Conservation (phyloP, 2,888 invertebrate genomes). For the Platerodrilus igneus region DNA sequence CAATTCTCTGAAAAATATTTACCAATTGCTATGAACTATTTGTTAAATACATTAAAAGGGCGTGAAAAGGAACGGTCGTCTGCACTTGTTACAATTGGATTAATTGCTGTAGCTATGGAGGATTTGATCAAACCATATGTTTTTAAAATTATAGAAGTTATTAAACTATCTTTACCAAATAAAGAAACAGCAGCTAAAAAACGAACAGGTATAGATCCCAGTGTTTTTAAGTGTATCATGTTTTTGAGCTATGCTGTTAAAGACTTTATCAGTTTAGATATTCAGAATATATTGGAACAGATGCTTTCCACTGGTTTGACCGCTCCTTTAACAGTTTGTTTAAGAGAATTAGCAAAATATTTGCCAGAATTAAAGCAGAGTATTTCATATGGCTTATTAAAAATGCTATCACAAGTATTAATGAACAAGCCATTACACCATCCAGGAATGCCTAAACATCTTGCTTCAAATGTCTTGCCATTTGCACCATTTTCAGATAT, state of each 20-base stretch:
- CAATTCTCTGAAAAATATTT: conserved; percentile 74
- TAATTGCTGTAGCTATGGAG: conserved; percentile 85
- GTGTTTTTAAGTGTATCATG: conserved; percentile 91
- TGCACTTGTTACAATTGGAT: conserved; percentile 86
- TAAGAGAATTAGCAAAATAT: conserved; percentile 83
- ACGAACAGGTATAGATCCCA: conserved; percentile 70
- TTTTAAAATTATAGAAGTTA: conserved; percentile 74
- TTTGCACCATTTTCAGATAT: conserved; percentile 53
- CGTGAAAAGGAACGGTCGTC: conserved; percentile 81
- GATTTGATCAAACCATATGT: conserved; percentile 75
- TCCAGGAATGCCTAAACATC: conserved; percentile 70
- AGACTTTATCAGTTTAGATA: conserved; percentile 69
- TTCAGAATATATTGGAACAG: conserved; percentile 79
- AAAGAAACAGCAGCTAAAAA: conserved; percentile 75
- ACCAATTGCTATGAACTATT: conserved; percentile 68
- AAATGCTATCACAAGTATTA: conserved; percentile 85
- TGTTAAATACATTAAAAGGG: conserved; percentile 70
- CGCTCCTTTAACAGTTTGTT: conserved; percentile 82
- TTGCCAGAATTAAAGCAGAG: conserved; percentile 83
- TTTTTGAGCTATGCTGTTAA: conserved; percentile 82
- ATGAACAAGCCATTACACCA: conserved; percentile 83
- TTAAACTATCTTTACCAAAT: conserved; percentile 53
- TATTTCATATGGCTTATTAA: conserved; percentile 88
- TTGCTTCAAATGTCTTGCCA: conserved; percentile 49
- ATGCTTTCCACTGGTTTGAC: conserved; percentile 92